phyloP scores from a whole-genome alignment of 2,888 invertebrate species.

The Lepidochitona cinerea region DNA sequence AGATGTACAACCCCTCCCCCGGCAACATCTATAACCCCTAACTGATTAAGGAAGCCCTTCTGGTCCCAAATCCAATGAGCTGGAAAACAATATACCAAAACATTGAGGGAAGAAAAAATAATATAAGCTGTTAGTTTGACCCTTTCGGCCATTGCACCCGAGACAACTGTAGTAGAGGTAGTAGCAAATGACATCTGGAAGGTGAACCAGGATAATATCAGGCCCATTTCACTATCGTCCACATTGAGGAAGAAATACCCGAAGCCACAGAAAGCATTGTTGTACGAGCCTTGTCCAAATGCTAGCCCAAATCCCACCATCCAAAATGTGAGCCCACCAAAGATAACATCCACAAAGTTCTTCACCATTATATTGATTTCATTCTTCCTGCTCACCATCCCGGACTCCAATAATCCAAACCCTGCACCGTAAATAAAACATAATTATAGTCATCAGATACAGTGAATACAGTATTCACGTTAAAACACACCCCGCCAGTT shows the following conservation, averaged over 20 bases:
- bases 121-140: constrained; percentile 58
- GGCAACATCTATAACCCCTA: constrained; percentile 39
- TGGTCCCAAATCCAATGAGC: constrained; percentile 48
- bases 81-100: constrained; percentile 37
- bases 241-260: constrained; percentile 55
- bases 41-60: constrained; percentile 41
- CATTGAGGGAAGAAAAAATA: constrained; percentile 48
- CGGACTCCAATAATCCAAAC: constrained; percentile 58
- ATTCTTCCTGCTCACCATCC: constrained; percentile 54
- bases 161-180: constrained; percentile 49
- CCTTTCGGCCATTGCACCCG: constrained; percentile 58
- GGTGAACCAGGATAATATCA: constrained; percentile 51
- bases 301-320: constrained; percentile 57
- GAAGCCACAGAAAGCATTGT: constrained; percentile 56
- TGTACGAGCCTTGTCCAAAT: constrained; percentile 45
- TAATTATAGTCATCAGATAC: too few species aligned
- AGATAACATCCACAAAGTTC: constrained; percentile 61
- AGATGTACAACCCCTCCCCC: constrained; percentile 40
- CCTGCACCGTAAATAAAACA: constrained; percentile 38
- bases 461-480: too few species aligned
- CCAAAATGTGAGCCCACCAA: constrained; percentile 59
- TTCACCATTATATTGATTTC: constrained; percentile 64
- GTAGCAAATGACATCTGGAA: constrained; percentile 63
- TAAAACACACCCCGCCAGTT: too few species aligned
- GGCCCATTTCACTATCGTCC: constrained; percentile 35